These are phyloP conservation scores for Anthopleura xanthogrammica DNA, from an alignment of 92 coral and sea anemone species.

Conservation along the genomic window DNA sequence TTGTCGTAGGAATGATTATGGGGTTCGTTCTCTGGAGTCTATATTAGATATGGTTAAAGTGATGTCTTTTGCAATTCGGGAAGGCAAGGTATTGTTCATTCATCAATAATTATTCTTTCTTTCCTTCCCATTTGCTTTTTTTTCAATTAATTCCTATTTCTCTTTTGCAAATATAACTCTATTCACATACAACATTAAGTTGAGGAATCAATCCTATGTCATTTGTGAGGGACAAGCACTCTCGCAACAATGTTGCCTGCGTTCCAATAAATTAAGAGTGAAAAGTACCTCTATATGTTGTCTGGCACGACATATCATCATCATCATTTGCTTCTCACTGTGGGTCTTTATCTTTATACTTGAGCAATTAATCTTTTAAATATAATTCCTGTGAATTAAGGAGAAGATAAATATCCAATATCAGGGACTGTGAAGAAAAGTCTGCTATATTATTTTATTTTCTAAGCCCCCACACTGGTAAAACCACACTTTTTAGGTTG, in stretches of 20 bases:
- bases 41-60: constrained; percentile 95
- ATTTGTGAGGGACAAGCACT: no score
- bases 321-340: no score
- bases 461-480: no score
- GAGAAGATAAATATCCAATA: no score
- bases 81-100: constrained; percentile 71
- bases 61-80: constrained; percentile 94
- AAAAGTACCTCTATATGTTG: neutral
- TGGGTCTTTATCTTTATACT: neutral
- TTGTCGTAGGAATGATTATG: constrained; percentile 86
- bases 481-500: neutral
- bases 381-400: neutral
- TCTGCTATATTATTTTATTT: no score
- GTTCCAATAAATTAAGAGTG: neutral
- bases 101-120: no score
- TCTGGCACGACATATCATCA: neutral
- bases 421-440: neutral
- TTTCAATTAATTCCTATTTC: neutral
- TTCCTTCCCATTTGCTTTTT: neutral
- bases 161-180: no score
- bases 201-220: no score
- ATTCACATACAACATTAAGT: no score
- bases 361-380: neutral
- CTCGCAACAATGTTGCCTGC: no score
- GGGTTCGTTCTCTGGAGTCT: constrained; percentile 91